Conservation (phyloP, 2,797 vertebrate genomes). For the Balearica regulorum region DNA sequence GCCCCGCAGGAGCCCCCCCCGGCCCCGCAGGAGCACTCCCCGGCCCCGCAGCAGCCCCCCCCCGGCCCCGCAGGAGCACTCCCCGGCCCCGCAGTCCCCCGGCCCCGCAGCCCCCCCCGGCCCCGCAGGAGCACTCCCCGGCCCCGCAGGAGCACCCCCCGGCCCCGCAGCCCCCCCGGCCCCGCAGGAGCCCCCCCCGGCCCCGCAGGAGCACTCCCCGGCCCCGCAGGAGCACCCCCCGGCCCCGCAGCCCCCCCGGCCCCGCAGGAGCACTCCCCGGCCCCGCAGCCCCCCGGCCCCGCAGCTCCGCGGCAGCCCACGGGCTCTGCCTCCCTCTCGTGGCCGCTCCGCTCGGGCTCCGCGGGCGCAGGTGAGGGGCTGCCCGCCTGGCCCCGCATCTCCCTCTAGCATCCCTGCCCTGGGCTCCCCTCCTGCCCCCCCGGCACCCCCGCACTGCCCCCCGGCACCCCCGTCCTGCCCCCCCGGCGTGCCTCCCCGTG, state of each 20-base stretch:
- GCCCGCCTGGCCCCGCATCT: neutral
- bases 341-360: neutral
- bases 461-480: neutral
- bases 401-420: neutral
- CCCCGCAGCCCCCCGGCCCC: neutral
- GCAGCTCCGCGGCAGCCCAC: too few species aligned
- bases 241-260: neutral
- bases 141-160: neutral
- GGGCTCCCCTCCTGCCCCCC: neutral
- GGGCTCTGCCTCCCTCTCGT: neutral
- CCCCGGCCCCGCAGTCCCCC: neutral
- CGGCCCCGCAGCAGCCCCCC: fast-evolving
- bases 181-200: too few species aligned
- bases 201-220: neutral
- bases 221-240: neutral
- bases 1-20: neutral
- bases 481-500: too few species aligned
- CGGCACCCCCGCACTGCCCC: neutral
- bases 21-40: neutral
- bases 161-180: neutral
- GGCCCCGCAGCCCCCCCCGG: neutral
- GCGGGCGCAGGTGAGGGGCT: neutral
- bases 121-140: neutral
- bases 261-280: fast-evolving
- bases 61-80: fast-evolving